Evolutionary conservation across 2,113 vertebrate species (phyloP).

Genomic region (Lepisosteus oculatus): DNA sequence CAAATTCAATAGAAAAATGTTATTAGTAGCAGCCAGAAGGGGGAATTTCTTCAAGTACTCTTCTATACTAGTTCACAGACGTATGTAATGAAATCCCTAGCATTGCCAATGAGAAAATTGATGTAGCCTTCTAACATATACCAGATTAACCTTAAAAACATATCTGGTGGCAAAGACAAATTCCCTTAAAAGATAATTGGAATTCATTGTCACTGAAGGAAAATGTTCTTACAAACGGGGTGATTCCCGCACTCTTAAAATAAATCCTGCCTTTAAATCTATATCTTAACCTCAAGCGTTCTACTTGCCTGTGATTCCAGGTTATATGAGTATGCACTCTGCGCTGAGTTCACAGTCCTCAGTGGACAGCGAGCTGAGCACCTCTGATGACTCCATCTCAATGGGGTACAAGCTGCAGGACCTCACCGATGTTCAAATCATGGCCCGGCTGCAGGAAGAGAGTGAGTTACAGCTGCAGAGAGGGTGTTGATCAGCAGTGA

Average conservation of each 20-base stretch:
- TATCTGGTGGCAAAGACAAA: background rate
- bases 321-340: constrained; percentile 67
- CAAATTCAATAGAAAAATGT: no score
- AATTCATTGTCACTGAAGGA: background rate
- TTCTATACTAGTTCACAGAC: background rate
- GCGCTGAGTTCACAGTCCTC: constrained; percentile 89
- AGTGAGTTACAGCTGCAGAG: constrained; percentile 60
- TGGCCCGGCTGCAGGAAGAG: constrained; percentile 89
- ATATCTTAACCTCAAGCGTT: background rate
- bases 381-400: constrained; percentile 88
- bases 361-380: constrained; percentile 86
- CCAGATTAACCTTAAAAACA: background rate
- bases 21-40: no score
- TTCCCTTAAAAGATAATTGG: background rate
- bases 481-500: no score
- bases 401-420: constrained; percentile 94
- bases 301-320: constrained; percentile 48
- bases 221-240: background rate
- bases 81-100: background rate
- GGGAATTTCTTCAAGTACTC: no score
- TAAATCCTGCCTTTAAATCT: no score
- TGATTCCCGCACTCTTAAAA: no score
- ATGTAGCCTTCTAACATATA: background rate
- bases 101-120: no score
- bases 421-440: constrained; percentile 88